Evolutionary conservation across 2,888 invertebrate genomes (phyloP).

Genomic region (Rapana venosa): DNA sequence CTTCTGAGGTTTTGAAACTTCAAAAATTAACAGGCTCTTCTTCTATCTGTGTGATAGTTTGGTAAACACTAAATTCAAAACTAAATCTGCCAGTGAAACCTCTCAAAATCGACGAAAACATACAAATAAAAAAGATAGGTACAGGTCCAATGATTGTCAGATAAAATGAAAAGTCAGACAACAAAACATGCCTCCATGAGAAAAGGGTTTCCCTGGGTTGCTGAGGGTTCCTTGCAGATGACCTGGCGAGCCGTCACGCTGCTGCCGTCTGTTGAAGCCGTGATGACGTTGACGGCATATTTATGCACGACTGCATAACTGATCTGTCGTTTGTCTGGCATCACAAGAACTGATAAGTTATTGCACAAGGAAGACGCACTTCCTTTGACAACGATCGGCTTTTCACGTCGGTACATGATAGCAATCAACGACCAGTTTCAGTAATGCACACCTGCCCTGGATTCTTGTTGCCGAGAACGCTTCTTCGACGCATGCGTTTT

Average conservation of each 20-base stretch:
- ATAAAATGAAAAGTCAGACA: too few relatives aligned
- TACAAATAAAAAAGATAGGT: too few relatives aligned
- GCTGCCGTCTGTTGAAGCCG: conserved; percentile 69
- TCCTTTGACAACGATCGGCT: conserved; percentile 71
- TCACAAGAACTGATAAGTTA: conserved; percentile 70
- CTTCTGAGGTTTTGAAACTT: too few relatives aligned
- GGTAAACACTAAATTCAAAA: too few relatives aligned
- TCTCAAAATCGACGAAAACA: too few relatives aligned
- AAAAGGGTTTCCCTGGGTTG: conserved; percentile 69
- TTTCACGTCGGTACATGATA: conserved; percentile 71
- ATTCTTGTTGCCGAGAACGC: conserved; percentile 68
- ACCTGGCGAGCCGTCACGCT: conserved; percentile 72
- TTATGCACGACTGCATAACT: conserved; percentile 75
- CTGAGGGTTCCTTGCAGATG: conserved; percentile 75
- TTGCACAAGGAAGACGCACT: conserved; percentile 73
- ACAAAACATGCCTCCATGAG: conserved; percentile 70
- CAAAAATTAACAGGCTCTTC: too few relatives aligned
- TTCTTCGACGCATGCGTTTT: conserved; percentile 48
- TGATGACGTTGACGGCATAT: conserved; percentile 73
- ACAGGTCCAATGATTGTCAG: too few relatives aligned
- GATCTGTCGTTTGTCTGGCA: conserved; percentile 67
- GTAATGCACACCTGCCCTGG: too few relatives aligned
- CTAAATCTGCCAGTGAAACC: too few relatives aligned
- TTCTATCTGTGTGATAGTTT: too few relatives aligned
- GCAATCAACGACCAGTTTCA: background rate